phyloP scores from a whole-genome alignment of 2,888 invertebrate genomes.

The Cetonia aurata region DNA sequence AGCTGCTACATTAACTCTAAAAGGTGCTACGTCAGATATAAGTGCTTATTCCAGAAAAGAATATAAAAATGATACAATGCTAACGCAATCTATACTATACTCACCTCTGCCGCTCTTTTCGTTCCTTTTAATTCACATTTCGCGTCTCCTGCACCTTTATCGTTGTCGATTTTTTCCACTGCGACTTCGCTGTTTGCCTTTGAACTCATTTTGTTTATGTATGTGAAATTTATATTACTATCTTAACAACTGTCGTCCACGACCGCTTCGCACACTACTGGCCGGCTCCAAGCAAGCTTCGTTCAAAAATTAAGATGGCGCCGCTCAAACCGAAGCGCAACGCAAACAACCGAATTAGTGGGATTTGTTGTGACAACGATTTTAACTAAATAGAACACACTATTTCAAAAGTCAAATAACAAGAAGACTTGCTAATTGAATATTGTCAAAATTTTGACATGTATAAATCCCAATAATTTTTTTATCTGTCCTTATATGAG shows the following conservation, averaged over 20 bases:
- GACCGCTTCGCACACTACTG: conserved; percentile 78
- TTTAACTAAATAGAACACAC: conserved; percentile 54
- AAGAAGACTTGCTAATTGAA: conserved; percentile 37
- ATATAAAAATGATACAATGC: conserved; percentile 46
- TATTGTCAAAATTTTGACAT: conserved; percentile 37
- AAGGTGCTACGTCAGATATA: conserved; percentile 44
- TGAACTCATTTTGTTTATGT: conserved; percentile 78
- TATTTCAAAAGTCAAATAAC: conserved; percentile 51
- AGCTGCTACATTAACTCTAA: conserved; percentile 22
- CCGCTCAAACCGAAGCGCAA: conserved; percentile 71
- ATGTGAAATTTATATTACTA: conserved; percentile 50
- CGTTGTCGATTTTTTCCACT: conserved; percentile 85
- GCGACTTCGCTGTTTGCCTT: conserved; percentile 90
- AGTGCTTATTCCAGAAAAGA: conserved; percentile 43
- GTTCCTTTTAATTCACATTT: conserved; percentile 89
- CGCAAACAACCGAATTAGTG: conserved; percentile 65
- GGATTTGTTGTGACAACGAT: conserved; percentile 55
- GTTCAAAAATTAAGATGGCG: conserved; percentile 90
- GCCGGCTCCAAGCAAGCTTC: conserved; percentile 76
- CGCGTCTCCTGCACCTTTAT: conserved; percentile 78
- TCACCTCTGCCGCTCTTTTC: conserved; percentile 90
- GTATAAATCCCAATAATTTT: conserved; percentile 56
- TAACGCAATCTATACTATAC: conserved; percentile 61
- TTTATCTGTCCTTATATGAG: conserved; percentile 65
- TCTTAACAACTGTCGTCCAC: conserved; percentile 60